Evolutionary conservation across 2,888 invertebrate genomes (phyloP).

Genomic region (Anaspis maculata): DNA sequence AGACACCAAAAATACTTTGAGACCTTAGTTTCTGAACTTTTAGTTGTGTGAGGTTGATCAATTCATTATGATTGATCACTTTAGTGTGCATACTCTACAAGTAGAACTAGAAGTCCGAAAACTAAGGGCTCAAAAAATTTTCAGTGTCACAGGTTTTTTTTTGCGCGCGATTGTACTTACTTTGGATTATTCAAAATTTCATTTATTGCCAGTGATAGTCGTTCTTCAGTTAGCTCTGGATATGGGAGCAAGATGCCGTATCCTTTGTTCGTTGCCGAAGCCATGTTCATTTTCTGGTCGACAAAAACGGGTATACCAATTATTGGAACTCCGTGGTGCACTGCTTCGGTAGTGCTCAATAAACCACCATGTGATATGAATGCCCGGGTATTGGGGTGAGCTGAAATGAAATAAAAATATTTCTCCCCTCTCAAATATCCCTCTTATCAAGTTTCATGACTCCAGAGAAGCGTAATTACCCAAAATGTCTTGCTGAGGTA

Average conservation of each 20-base stretch:
- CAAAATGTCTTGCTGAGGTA: slow-evolving; percentile 36
- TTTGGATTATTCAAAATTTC: slow-evolving; percentile 24
- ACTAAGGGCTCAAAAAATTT: no score
- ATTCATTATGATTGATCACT: no score
- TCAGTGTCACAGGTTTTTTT: no score
- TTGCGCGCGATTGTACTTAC: no score
- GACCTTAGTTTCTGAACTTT: no score
- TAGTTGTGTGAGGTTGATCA: no score
- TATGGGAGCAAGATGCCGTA: slow-evolving; percentile 19
- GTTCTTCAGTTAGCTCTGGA: slow-evolving; percentile 17
- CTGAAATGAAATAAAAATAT: slow-evolving; percentile 25
- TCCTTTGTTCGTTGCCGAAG: slow-evolving; percentile 33
- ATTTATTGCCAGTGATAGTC: slow-evolving; percentile 16
- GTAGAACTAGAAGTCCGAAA: no score
- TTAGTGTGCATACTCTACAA: no score
- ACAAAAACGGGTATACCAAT: slow-evolving; percentile 47
- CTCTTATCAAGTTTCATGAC: background rate
- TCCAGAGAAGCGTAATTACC: slow-evolving; percentile 19
- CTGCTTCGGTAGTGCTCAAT: slow-evolving; percentile 49
- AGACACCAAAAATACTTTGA: no score
- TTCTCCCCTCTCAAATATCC: background rate
- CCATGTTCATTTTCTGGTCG: slow-evolving; percentile 46
- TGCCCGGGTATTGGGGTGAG: slow-evolving; percentile 46
- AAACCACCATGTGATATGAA: slow-evolving; percentile 54
- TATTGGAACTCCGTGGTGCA: slow-evolving; percentile 44